A percentile compares a stretch with the other conserved stretches of the same genome.
Conservation (phyloP, 2,797 vertebrate genomes). For the Gastrophryne carolinensis region DNA sequence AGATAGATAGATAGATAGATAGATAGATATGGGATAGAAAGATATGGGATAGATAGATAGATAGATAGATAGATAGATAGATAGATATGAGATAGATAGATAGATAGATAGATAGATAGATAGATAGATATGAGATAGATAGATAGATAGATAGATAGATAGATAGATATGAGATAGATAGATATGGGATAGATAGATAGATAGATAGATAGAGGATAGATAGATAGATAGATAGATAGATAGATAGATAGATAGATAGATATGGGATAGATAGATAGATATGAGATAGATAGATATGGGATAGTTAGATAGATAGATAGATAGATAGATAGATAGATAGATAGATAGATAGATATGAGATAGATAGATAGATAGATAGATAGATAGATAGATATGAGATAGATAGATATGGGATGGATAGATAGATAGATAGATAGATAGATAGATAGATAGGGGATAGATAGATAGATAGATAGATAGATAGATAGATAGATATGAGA, state of each 20-base stretch:
- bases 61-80: no score
- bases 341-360: background rate
- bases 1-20: background rate
- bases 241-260: background rate
- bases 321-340: background rate
- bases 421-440: constrained; percentile 3
- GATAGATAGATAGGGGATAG: no score
- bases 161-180: no score
- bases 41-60: no score
- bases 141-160: constrained; percentile 1
- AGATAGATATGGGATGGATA: background rate
- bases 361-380: background rate
- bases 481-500: background rate
- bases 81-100: no score
- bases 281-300: background rate
- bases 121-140: background rate
- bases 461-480: background rate
- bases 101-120: background rate
- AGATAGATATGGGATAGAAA: background rate
- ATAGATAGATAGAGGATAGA: no score
- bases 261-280: no score
- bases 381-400: background rate
- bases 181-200: constrained; percentile 2
- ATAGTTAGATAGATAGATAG: no score
- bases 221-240: background rate